Base-by-base conservation (phyloP, 1,140 invertebrate species). In the Doryteuthis pealeii region DNA sequence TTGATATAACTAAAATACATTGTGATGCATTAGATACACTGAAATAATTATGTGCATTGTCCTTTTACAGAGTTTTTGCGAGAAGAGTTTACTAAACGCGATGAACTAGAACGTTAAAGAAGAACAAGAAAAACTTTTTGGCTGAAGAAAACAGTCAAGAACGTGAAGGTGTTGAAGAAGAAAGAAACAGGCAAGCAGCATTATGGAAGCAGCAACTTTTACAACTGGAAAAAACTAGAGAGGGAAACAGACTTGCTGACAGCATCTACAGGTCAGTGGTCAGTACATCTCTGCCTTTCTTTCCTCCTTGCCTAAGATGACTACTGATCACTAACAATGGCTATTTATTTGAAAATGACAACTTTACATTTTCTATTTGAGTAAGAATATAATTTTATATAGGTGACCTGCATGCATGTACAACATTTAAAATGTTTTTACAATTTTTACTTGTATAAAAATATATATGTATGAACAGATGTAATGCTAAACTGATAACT, bases 61-160 rank as follows among this genome's bases (percentile, higher is more conserved):
- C n/a, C 28, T 76, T 28, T 45, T 70, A 26, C 75, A 91, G 92
- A 80, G 91, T 95, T 62, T n/a, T 87, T 95, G 71, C 90, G 92
- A 54, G 94, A 95, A 88, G 94, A 94, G 89, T 94, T 93, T 93
- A 92, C 93, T 81, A 93, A 92, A 83, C 83, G 93, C 78, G 93
- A 94, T 84, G 92, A 94, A 84, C 84, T 95, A 65, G 94, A 95
- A 87, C 89, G 89, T 73, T 84, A 93, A 94, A 85, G 90, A 91
- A 81, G 92, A 94, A 84, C 93, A 94, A 82, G 90, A 90, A 73
- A 84, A 90, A 80, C 88, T n/a, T 94, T 79, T 84, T 94, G 69
- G 91, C 93, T 84, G 90, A 92, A 81, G 93, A n/a, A n/a, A 93
- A 6, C 90, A 92, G 88, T 71, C 78, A 35, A 76, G n/a, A 94